Conservation (phyloP, 2,888 invertebrate genomes). For the Gonocerus acuteangulatus region DNA sequence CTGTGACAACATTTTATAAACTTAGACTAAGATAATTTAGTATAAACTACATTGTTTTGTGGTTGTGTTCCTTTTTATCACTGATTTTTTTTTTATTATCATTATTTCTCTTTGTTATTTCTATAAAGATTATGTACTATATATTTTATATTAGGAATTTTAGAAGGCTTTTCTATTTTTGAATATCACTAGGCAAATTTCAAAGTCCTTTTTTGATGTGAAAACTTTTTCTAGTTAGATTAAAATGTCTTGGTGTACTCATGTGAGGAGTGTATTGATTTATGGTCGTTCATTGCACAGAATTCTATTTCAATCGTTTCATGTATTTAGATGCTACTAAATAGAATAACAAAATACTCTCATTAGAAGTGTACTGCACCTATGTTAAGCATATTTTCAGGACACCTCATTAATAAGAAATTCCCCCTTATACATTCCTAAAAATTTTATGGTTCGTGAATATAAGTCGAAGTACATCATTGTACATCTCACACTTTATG, state of each 20-base stretch:
- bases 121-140: constrained; percentile 23
- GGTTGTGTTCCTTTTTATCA: constrained; percentile 38
- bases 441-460: not conserved
- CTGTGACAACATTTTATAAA: constrained; percentile 39
- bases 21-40: constrained; percentile 35
- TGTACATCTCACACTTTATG: not conserved
- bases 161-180: constrained; percentile 34
- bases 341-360: no score
- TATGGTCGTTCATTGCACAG: constrained; percentile 33
- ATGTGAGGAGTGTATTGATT: constrained; percentile 24
- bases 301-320: no score
- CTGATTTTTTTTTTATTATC: constrained; percentile 34
- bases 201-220: constrained; percentile 32
- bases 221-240: constrained; percentile 34
- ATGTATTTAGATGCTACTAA: no score
- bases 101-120: constrained; percentile 24
- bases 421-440: not conserved
- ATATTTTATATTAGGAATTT: constrained; percentile 33
- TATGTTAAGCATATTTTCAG: no score
- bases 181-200: constrained; percentile 33
- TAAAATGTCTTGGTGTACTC: constrained; percentile 23
- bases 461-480: not conserved
- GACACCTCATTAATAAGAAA: no score
- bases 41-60: constrained; percentile 37
- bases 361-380: no score